Evolutionary conservation across 2,888 invertebrate genomes (phyloP), one percentile per base, ranked within the genome.

Genomic region (Philereme vetulata): DNA sequence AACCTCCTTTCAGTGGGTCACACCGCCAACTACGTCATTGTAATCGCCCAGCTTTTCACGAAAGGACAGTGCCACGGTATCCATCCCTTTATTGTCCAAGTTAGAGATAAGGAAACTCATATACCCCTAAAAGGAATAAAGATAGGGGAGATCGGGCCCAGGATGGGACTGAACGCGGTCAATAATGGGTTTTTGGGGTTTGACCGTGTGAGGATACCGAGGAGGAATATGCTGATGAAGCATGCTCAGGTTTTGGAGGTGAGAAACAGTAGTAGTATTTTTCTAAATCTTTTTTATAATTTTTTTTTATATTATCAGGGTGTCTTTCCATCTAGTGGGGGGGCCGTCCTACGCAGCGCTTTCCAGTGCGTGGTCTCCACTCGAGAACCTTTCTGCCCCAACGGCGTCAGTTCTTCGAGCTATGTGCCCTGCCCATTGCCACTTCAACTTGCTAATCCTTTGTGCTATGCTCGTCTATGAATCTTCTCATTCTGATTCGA

Each of bases 141-240:
- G 80, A 94, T 98, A 53, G 99, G 99, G 0, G 99, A 99, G 84
- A 98, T 99, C 68, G 99, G 99, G 0, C 95, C 96, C 2, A 98
- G 98, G 83, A 92, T 99, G 66, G 98, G 97, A 5, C 96, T 98
- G 93, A 96, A 97, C 76, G 93, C 94, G 0, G 95, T 96, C 3
- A 98, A 99, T 79, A 99, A 99, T 82, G 99, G 99, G 0, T 99
- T 96, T 82, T 86, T 99, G 55, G 96, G 96, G 0, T 95, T 99
- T 56, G 94, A 97, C 50, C 93, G 97, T 71, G 95, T 97, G 4
- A 94, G 98, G 71, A 96, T 99, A 81, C 98, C 99, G 0, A 93
- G 98, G 55, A 94, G 93, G 9, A 92, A 97, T 65, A 97, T 99
- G 98, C 85, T 99, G 40, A 98, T 98, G 98, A 97, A 96, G 85